Conservation (phyloP, 2,113 vertebrate genomes). For the Apus apus region DNA sequence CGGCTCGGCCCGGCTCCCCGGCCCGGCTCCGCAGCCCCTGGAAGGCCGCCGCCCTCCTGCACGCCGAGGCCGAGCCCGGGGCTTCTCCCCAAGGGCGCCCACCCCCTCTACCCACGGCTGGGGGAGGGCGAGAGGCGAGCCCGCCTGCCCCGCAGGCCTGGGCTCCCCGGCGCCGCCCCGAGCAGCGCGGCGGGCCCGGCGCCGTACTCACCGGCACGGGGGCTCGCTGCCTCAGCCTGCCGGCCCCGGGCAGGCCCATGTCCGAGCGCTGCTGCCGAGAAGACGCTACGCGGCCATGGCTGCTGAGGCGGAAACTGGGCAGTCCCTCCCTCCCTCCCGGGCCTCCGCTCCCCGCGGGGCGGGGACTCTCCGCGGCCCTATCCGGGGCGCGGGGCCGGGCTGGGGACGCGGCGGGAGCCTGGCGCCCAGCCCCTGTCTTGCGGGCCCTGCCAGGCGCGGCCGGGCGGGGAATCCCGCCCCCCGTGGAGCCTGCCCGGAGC, state of each 20-base stretch:
- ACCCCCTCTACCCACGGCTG: background rate
- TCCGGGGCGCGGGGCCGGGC: background rate
- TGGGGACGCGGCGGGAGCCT: rapidly evolving
- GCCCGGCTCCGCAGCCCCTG: background rate
- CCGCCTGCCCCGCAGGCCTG: background rate
- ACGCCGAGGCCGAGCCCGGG: background rate
- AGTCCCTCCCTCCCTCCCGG: background rate
- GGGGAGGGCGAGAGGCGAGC: background rate
- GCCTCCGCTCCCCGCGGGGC: background rate
- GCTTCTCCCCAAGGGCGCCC: background rate
- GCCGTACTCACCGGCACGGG: constrained; percentile 10
- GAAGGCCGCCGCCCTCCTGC: background rate
- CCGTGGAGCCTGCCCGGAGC: background rate
- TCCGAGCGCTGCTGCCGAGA: background rate
- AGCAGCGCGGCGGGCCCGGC: background rate
- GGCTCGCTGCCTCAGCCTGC: background rate
- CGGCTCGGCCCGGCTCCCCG: background rate
- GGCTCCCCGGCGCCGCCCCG: background rate
- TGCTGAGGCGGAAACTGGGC: constrained; percentile 28
- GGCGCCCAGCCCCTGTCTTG: rapidly evolving
- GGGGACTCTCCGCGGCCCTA: background rate
- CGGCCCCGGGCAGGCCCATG: constrained; percentile 45
- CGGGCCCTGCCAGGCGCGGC: background rate
- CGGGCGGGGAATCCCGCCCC: rapidly evolving
- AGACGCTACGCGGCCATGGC: constrained; percentile 43